Percentiles rank a stretch among this genome's conserved stretches.
These are phyloP conservation scores for Megalopta genalis DNA, from an alignment of 1,140 invertebrate species.

Conservation along the genomic window DNA sequence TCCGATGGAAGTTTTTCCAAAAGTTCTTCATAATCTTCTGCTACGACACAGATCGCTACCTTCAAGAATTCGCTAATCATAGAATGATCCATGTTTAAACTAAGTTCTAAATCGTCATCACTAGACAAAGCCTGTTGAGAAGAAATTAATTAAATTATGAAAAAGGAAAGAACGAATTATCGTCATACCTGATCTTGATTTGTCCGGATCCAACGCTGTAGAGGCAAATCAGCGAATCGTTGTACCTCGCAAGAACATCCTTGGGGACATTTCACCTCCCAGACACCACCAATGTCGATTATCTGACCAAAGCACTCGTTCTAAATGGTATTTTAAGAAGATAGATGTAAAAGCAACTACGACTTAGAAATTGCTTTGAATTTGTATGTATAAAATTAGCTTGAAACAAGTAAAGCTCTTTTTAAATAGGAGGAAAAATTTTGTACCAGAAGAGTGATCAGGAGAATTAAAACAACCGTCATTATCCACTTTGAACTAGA, in stretches of 20 bases:
- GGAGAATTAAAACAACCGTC: conserved; percentile 33
- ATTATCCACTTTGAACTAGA: conserved; percentile 36
- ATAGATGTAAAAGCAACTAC: not conserved
- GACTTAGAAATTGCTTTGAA: not conserved
- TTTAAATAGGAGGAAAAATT: conserved; percentile 36
- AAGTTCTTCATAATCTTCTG: conserved; percentile 77
- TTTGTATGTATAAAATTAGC: not conserved
- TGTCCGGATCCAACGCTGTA: conserved; percentile 70
- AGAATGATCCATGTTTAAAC: conserved; percentile 43
- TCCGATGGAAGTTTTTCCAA: conserved; percentile 80
- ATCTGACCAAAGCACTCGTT: conserved; percentile 62
- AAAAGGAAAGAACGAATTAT: not conserved
- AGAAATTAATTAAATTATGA: conserved; percentile 19
- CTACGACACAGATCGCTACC: conserved; percentile 82
- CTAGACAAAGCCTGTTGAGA: conserved; percentile 34
- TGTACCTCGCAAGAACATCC: conserved; percentile 73
- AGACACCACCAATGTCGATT: conserved; percentile 68
- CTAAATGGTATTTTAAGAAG: conserved; percentile 40
- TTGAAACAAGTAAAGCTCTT: not conserved
- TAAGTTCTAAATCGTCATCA: conserved; percentile 38
- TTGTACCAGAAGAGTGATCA: conserved; percentile 57
- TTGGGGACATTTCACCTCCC: conserved; percentile 72
- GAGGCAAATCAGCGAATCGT: conserved; percentile 67
- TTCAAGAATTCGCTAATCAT: conserved; percentile 75
- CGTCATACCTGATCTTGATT: conserved; percentile 48